A percentile compares a stretch with the other conserved stretches of the same genome.
Conservation (phyloP, 2,888 invertebrate genomes). For the Strigamia maritima region DNA sequence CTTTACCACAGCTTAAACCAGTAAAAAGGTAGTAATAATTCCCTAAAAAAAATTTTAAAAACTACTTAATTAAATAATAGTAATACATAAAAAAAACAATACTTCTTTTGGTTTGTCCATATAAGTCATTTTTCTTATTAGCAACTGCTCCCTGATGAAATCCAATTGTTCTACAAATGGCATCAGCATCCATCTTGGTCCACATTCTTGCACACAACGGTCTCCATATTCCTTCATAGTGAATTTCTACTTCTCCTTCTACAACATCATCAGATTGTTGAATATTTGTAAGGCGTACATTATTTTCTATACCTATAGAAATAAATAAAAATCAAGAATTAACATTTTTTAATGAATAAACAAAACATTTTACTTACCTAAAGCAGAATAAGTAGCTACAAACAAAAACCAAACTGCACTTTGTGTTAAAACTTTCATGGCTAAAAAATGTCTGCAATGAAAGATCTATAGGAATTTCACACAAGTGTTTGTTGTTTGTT, state of each 20-base stretch:
- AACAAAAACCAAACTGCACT: not conserved
- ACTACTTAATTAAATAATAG: not conserved
- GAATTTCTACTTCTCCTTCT: slow-evolving; percentile 15
- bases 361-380: not conserved
- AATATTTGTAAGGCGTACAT: not conserved
- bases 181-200: not conserved
- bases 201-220: slow-evolving; percentile 8
- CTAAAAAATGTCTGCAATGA: not conserved
- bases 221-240: not conserved
- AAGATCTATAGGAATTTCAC: too few species aligned
- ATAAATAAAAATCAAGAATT: too few species aligned
- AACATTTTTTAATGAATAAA: too few species aligned
- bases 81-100: not conserved
- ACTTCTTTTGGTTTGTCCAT: not conserved
- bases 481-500: too few species aligned
- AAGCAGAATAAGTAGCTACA: not conserved
- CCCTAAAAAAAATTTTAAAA: not conserved
- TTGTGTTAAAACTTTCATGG: not conserved
- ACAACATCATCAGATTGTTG: not conserved
- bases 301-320: too few species aligned
- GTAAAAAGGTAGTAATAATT: not conserved
- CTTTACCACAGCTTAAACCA: not conserved
- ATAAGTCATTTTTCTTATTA: not conserved
- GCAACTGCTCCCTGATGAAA: not conserved
- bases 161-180: slow-evolving; percentile 21